These are phyloP conservation scores for Brachylomia viminalis DNA, from an alignment of 2,888 invertebrate species.

Conservation along the genomic window DNA sequence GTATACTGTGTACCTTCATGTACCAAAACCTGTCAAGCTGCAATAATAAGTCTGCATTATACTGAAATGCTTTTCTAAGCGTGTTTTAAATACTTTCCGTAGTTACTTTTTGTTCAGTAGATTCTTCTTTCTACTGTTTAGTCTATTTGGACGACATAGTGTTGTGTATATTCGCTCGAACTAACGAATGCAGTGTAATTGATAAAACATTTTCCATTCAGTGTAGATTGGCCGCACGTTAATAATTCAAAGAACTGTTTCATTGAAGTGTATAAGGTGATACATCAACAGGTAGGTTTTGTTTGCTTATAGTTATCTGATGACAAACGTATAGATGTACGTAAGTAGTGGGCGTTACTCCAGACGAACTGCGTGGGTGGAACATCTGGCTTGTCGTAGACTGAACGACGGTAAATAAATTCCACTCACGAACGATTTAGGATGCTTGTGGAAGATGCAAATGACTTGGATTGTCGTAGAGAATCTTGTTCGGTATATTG, in stretches of 20 bases:
- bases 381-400: slow-evolving; percentile 80
- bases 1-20: slow-evolving; percentile 79
- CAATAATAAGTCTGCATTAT: slow-evolving; percentile 79
- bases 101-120: slow-evolving; percentile 71
- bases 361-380: slow-evolving; percentile 84
- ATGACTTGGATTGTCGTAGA: slow-evolving; percentile 32
- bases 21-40: slow-evolving; percentile 82
- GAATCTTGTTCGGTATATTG: slow-evolving; percentile 20
- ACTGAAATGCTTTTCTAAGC: slow-evolving; percentile 72
- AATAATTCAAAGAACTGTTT: slow-evolving; percentile 58
- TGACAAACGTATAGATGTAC: slow-evolving; percentile 71
- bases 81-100: slow-evolving; percentile 59
- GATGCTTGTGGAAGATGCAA: slow-evolving; percentile 50
- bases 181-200: slow-evolving; percentile 52
- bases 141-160: slow-evolving; percentile 46
- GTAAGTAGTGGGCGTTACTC: slow-evolving; percentile 83
- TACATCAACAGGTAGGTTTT: slow-evolving; percentile 84
- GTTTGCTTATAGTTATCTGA: slow-evolving; percentile 72
- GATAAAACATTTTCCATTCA: slow-evolving; percentile 55
- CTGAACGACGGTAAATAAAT: slow-evolving; percentile 77
- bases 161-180: slow-evolving; percentile 32
- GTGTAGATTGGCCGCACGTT: slow-evolving; percentile 52
- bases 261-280: slow-evolving; percentile 72
- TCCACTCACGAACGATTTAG: slow-evolving; percentile 63
- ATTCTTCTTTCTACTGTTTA: slow-evolving; percentile 57